Percentiles rank a stretch among this genome's conserved stretches.
phyloP scores from a whole-genome alignment of 2,113 vertebrate genomes.

The Hypanus sabinus region DNA sequence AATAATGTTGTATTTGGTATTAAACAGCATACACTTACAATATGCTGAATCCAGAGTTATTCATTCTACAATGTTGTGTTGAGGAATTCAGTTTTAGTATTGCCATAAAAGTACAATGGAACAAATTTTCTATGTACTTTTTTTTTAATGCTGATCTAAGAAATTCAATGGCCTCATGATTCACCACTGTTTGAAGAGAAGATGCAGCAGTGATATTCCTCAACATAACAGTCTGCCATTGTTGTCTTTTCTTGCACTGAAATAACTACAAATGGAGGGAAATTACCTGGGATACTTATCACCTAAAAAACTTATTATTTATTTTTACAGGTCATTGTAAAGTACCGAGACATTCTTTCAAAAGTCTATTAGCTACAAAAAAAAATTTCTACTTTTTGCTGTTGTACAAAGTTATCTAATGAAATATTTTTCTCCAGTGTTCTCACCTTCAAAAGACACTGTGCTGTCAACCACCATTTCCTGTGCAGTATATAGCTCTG shows the following conservation, averaged over 20 bases:
- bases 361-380: background rate
- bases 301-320: background rate
- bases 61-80: background rate
- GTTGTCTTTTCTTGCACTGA: background rate
- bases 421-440: background rate
- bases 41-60: too few relatives aligned
- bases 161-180: background rate
- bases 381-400: background rate
- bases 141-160: background rate
- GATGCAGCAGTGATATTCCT: too few relatives aligned
- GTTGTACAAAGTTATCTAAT: background rate
- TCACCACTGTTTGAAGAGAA: background rate
- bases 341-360: background rate
- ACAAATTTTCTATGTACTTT: background rate
- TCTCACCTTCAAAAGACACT: conserved; percentile 59
- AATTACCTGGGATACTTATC: background rate
- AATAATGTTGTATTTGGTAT: background rate
- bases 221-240: too few relatives aligned
- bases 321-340: background rate
- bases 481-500: conserved; percentile 48
- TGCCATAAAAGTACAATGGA: background rate
- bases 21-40: background rate
- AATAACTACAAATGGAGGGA: background rate
- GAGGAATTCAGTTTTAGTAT: background rate
- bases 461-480: conserved; percentile 69